A percentile compares a stretch with the other conserved stretches of the same genome.
Conservation (phyloP, 2,113 vertebrate genomes). For the Varanus salvator region DNA sequence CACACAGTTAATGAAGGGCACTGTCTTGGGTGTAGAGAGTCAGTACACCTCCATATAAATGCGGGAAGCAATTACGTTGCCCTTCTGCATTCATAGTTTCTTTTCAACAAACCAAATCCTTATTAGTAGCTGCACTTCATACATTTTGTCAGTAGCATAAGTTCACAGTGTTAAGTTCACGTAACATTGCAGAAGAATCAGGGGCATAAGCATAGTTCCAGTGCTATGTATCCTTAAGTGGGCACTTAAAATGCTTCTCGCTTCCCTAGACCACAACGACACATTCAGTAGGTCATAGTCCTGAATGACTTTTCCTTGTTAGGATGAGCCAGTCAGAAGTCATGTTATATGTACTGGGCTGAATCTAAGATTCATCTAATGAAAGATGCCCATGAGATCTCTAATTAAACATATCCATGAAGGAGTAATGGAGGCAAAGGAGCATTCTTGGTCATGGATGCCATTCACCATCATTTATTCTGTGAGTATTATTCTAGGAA, state of each 20-base stretch:
- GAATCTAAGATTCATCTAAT: not conserved
- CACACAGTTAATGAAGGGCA: constrained; percentile 69
- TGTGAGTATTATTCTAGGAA: too few relatives aligned
- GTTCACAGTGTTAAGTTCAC: not conserved
- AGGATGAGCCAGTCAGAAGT: not conserved
- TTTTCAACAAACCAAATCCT: constrained; percentile 49
- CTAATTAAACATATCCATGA: too few relatives aligned
- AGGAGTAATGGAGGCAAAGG: too few relatives aligned
- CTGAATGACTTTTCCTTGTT: not conserved
- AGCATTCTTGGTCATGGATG: too few relatives aligned
- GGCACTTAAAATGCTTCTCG: not conserved
- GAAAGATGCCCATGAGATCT: too few relatives aligned
- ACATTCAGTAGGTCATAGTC: not conserved
- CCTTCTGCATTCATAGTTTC: constrained; percentile 42
- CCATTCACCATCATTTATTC: too few relatives aligned
- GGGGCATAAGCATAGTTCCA: constrained; percentile 16
- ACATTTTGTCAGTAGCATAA: constrained; percentile 29
- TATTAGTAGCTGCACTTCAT: constrained; percentile 56
- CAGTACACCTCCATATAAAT: constrained; percentile 33
- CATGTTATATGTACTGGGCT: not conserved
- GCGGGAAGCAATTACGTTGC: constrained; percentile 54
- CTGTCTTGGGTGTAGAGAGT: constrained; percentile 62
- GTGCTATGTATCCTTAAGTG: not conserved
- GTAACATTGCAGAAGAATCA: not conserved
- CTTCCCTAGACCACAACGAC: accelerated